phyloP scores from a whole-genome alignment of 2,113 vertebrate species.

The Dunckerocampus dactyliophorus region DNA sequence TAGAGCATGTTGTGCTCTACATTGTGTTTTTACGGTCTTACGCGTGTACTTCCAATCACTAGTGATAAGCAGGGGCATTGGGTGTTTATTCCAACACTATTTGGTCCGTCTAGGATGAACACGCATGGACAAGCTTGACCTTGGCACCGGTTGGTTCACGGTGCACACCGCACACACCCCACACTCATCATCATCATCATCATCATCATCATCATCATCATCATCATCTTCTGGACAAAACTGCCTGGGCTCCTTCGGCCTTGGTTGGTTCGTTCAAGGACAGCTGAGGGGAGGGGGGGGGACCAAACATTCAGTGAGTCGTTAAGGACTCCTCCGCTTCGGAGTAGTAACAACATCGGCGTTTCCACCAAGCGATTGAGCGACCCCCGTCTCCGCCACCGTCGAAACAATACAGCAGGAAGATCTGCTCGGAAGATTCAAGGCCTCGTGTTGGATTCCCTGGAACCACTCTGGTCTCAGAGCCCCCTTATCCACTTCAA shows the following conservation, averaged over 20 bases:
- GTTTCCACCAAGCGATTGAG: no score
- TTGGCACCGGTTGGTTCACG: constrained; percentile 33
- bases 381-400: no score
- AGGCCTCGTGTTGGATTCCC: constrained; percentile 40
- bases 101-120: no score
- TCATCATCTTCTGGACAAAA: constrained; percentile 8
- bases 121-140: constrained; percentile 26
- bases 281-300: background rate
- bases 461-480: constrained; percentile 37
- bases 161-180: constrained; percentile 11
- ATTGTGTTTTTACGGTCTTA: no score
- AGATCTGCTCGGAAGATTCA: constrained; percentile 49
- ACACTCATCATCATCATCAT: no score
- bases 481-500: constrained; percentile 23
- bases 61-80: no score
- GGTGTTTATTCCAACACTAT: no score
- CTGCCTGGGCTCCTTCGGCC: constrained; percentile 7
- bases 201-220: no score
- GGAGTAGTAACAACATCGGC: no score
- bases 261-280: constrained; percentile 11
- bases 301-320: background rate
- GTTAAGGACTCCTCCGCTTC: background rate
- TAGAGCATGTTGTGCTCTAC: no score
- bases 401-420: constrained; percentile 15
- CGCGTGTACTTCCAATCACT: no score